Evolutionary conservation across 2,888 invertebrate species (phyloP).

Genomic region (Sympetrum striolatum): DNA sequence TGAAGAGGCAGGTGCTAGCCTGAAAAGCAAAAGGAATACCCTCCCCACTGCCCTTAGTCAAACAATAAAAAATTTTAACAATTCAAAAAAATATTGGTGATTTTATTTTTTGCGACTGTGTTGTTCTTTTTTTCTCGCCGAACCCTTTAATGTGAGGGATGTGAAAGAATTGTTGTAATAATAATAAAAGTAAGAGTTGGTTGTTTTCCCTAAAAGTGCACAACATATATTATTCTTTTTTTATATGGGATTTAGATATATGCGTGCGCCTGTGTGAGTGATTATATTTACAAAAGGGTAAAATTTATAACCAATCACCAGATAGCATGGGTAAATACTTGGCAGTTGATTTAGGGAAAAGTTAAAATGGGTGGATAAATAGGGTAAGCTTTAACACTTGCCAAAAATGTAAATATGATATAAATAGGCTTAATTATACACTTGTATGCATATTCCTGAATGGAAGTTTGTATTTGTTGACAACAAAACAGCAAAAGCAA

Average conservation of each 20-base stretch:
- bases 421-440: conserved; percentile 32
- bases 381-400: conserved; percentile 13
- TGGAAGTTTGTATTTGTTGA: conserved; percentile 33
- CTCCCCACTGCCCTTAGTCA: conserved; percentile 41
- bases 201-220: conserved; percentile 28
- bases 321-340: conserved; percentile 13
- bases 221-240: conserved; percentile 16
- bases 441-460: conserved; percentile 38
- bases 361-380: conserved; percentile 9
- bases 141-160: conserved; percentile 1
- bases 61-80: conserved; percentile 19
- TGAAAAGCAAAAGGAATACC: background rate
- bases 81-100: conserved; percentile 5
- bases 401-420: conserved; percentile 29
- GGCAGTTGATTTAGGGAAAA: conserved; percentile 18
- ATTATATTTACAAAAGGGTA: conserved; percentile 25
- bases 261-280: conserved; percentile 37
- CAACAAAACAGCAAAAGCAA: background rate
- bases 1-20: conserved; percentile 11
- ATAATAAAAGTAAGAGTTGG: conserved; percentile 1
- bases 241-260: background rate
- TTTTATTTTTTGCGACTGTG: conserved; percentile 15
- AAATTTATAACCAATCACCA: conserved; percentile 6
- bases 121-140: conserved; percentile 30
- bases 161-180: conserved; percentile 28